phyloP scores from a whole-genome alignment of 2,113 vertebrate species.

The Myiopsitta monachus region DNA sequence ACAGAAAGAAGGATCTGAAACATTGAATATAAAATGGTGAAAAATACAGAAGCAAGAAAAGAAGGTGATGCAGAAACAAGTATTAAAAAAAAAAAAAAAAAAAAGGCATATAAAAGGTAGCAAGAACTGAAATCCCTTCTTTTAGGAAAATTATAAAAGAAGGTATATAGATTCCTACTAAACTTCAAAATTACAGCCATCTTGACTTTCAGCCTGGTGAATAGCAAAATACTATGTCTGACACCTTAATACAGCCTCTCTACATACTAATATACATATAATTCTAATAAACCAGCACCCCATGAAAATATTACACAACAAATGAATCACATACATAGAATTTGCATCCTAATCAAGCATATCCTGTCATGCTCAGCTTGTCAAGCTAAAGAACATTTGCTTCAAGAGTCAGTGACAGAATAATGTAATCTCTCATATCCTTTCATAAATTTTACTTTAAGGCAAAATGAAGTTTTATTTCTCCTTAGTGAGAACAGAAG shows the following conservation, averaged over 20 bases:
- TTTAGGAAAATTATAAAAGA: neutral
- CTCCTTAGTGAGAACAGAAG: neutral
- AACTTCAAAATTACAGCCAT: neutral
- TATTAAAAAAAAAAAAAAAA: neutral
- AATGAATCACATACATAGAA: neutral
- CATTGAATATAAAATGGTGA: fast-evolving
- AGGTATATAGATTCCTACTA: neutral
- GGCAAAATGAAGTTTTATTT: neutral
- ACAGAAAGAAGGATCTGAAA: neutral
- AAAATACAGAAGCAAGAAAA: neutral
- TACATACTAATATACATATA: neutral
- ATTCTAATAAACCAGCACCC: neutral
- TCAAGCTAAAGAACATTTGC: neutral
- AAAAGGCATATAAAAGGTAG: neutral
- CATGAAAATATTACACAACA: neutral
- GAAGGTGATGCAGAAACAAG: neutral
- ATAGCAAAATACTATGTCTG: neutral
- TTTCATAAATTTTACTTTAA: neutral
- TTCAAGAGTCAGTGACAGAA: neutral
- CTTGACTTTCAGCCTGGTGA: neutral
- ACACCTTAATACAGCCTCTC: neutral
- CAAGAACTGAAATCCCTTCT: neutral
- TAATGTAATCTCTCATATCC: neutral
- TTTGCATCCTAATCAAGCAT: neutral
- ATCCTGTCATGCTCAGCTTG: neutral